Conservation (phyloP, 2,888 invertebrate genomes). For the Drosophila infuscata region DNA sequence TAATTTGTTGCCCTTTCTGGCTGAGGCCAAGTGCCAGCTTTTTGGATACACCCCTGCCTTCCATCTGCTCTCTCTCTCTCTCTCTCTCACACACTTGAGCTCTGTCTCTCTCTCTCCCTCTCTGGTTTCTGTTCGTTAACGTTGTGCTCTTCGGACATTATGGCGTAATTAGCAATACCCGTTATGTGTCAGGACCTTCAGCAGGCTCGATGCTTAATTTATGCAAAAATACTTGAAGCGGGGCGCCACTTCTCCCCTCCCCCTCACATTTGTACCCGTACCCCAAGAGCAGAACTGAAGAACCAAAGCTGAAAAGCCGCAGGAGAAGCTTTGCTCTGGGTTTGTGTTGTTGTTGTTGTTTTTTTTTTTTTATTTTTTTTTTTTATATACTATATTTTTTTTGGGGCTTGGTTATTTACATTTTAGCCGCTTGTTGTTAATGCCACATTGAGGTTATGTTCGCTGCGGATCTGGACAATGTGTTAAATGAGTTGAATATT, state of each 20-base stretch:
- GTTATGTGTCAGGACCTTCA: slow-evolving; percentile 64
- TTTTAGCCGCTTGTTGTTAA: slow-evolving; percentile 38
- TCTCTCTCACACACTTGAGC: too few relatives aligned
- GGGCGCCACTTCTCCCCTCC: not conserved
- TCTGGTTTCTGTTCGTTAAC: slow-evolving; percentile 22
- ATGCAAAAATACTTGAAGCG: slow-evolving; percentile 60
- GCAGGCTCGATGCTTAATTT: slow-evolving; percentile 68
- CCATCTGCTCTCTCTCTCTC: not conserved
- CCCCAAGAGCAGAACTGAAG: not conserved
- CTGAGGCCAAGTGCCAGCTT: slow-evolving; percentile 20
- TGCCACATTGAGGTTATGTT: slow-evolving; percentile 61
- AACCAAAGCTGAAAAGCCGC: slow-evolving; percentile 15
- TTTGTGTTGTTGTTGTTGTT: slow-evolving; percentile 9
- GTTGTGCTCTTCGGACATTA: slow-evolving; percentile 62
- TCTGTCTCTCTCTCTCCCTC: not conserved
- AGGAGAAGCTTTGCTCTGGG: slow-evolving; percentile 37
- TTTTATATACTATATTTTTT: not conserved
- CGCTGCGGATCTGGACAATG: slow-evolving; percentile 66
- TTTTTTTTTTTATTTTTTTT: not conserved
- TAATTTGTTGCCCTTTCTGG: slow-evolving; percentile 66
- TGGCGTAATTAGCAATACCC: slow-evolving; percentile 75
- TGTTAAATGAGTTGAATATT: slow-evolving; percentile 76
- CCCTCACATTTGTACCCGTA: not conserved
- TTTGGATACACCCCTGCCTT: slow-evolving; percentile 1
- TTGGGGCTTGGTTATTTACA: slow-evolving; percentile 22